A percentile compares a stretch with the other conserved stretches of the same genome.
These are phyloP conservation scores for Maconellicoccus hirsutus DNA, from an alignment of 1,140 invertebrate species.

Conservation along the genomic window DNA sequence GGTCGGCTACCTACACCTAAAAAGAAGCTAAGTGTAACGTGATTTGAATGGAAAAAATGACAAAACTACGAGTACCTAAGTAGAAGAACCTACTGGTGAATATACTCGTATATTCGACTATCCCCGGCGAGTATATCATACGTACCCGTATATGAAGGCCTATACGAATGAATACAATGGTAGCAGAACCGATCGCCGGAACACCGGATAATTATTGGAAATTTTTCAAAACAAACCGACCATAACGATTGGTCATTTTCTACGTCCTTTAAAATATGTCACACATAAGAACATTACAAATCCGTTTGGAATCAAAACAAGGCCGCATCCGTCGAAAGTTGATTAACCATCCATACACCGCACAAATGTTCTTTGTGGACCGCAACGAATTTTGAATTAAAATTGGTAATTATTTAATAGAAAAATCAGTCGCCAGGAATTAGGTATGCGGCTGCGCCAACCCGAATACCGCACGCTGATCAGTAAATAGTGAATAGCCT, in stretches of 20 bases:
- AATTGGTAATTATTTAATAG: neutral
- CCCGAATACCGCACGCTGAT: too few relatives aligned
- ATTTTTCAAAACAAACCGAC: constrained; percentile 9
- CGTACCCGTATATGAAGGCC: too few relatives aligned
- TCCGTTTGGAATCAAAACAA: neutral
- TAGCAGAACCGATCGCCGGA: neutral
- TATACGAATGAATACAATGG: too few relatives aligned
- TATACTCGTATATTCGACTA: too few relatives aligned
- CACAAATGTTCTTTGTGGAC: neutral
- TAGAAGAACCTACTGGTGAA: too few relatives aligned
- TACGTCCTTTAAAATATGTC: neutral
- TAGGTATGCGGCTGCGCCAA: too few relatives aligned
- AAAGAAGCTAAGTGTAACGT: too few relatives aligned
- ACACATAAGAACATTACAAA: neutral
- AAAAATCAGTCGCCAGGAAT: neutral
- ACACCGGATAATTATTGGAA: neutral
- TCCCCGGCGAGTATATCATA: too few relatives aligned
- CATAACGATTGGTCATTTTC: neutral
- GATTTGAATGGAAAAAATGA: too few relatives aligned
- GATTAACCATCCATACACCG: neutral
- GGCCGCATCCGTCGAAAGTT: constrained; percentile 6
- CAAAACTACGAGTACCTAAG: too few relatives aligned
- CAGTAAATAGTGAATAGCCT: too few relatives aligned
- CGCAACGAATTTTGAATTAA: neutral
- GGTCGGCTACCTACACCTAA: too few relatives aligned